phyloP scores from a whole-genome alignment of 1,140 invertebrate species.

The Ceratina australensis region DNA sequence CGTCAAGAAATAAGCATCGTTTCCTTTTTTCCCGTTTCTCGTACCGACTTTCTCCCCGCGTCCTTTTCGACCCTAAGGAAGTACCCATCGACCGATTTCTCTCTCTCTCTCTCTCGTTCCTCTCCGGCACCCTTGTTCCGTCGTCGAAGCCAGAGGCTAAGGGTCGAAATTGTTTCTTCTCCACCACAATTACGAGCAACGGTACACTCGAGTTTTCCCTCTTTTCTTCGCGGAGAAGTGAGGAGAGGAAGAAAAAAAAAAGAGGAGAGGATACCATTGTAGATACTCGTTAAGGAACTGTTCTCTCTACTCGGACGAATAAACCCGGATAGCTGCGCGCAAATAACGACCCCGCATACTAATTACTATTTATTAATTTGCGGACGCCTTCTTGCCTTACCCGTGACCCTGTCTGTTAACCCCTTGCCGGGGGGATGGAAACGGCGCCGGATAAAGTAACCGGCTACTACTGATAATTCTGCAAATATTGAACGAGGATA shows the following conservation, averaged over 20 bases:
- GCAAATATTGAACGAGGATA: constrained; percentile 1
- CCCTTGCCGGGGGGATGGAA: neutral
- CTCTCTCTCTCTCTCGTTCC: constrained; percentile 4
- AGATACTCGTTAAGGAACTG: constrained; percentile 44
- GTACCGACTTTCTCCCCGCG: constrained; percentile 24
- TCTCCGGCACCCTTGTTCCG: neutral
- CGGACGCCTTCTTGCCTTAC: neutral
- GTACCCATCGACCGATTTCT: constrained; percentile 56
- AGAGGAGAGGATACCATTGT: neutral
- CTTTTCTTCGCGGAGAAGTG: constrained; percentile 4
- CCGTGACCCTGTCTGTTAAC: neutral
- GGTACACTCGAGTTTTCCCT: constrained; percentile 30
- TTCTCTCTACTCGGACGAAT: constrained; percentile 24
- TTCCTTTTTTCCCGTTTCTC: neutral
- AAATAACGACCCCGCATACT: constrained; percentile 35
- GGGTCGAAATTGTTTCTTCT: constrained; percentile 61
- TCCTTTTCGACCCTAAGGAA: constrained; percentile 51
- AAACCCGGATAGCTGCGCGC: constrained; percentile 11
- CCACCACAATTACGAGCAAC: constrained; percentile 55
- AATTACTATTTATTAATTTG: constrained; percentile 33
- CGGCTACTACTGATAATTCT: neutral
- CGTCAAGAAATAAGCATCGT: constrained; percentile 24
- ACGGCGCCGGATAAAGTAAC: neutral
- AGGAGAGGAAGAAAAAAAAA: constrained; percentile 5
- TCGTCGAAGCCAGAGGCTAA: constrained; percentile 15